Evolutionary conservation across 2,113 vertebrate genomes (phyloP).

Genomic region (Podiceps cristatus): DNA sequence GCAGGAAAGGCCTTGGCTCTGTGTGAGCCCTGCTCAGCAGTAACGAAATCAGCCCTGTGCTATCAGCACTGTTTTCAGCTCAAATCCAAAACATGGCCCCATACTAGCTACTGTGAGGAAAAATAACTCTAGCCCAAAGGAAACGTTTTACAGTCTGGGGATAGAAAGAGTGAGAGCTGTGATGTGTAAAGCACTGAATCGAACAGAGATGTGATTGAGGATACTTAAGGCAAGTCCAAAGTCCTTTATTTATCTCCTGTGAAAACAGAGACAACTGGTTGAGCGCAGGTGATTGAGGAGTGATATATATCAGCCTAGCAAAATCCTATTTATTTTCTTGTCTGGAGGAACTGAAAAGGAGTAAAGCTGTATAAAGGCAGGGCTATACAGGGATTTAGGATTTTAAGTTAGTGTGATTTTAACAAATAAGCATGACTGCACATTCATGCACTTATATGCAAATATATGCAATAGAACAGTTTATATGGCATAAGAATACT

Average conservation of each 20-base stretch:
- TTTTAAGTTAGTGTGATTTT: not conserved
- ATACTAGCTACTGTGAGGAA: too few relatives aligned
- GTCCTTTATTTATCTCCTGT: not conserved
- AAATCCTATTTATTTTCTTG: not conserved
- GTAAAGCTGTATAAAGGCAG: not conserved
- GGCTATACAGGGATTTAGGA: not conserved
- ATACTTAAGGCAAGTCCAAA: not conserved
- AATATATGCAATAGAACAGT: not conserved
- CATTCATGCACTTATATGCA: not conserved
- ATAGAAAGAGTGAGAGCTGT: not conserved
- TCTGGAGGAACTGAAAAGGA: not conserved
- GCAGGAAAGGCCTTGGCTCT: too few relatives aligned
- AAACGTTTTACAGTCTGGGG: not conserved
- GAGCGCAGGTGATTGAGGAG: not conserved
- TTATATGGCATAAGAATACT: not conserved
- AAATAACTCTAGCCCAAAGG: too few relatives aligned
- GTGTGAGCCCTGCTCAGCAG: too few relatives aligned
- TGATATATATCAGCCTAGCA: not conserved
- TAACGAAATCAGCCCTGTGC: too few relatives aligned
- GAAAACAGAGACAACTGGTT: not conserved
- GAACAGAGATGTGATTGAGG: not conserved
- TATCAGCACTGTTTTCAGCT: too few relatives aligned
- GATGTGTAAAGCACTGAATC: not conserved
- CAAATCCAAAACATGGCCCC: too few relatives aligned
- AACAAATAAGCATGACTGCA: not conserved